Conservation (phyloP, 2,888 invertebrate species). For the Netelia virgata region DNA sequence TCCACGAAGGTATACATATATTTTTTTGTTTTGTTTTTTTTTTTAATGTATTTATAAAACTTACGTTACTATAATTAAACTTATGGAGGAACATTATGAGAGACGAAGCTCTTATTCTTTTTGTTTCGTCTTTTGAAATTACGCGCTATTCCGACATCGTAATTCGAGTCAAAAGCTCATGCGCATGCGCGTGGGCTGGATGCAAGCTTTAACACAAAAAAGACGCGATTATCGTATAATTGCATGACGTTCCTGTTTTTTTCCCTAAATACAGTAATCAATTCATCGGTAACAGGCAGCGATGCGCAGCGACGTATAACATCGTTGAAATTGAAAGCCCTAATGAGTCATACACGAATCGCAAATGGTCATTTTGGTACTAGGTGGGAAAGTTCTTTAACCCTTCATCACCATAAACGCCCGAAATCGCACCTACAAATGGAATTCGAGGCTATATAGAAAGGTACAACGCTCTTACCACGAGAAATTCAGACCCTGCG, state of each 20-base stretch:
- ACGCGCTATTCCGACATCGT: too few relatives aligned
- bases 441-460: not conserved
- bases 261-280: conserved; percentile 10
- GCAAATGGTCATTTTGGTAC: not conserved
- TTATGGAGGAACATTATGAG: too few relatives aligned
- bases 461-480: not conserved
- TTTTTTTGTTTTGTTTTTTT: too few relatives aligned
- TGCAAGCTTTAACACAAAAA: not conserved
- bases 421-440: conserved; percentile 17
- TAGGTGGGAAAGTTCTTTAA: conserved; percentile 14
- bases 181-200: too few relatives aligned
- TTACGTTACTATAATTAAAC: too few relatives aligned
- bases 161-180: too few relatives aligned
- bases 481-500: not conserved
- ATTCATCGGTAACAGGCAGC: conserved; percentile 9
- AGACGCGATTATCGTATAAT: conserved; percentile 8
- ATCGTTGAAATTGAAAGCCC: conserved; percentile 35
- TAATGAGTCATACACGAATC: conserved; percentile 41
- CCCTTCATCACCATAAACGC: not conserved
- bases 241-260: conserved; percentile 5
- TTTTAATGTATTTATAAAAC: too few relatives aligned
- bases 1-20: too few relatives aligned
- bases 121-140: too few relatives aligned
- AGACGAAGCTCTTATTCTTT: too few relatives aligned
- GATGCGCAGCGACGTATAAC: conserved; percentile 49